A percentile compares a stretch with the other conserved stretches of the same genome.
These are phyloP conservation scores for Halocynthia aurantium DNA, from an alignment of 23 tunicate species.

Conservation along the genomic window DNA sequence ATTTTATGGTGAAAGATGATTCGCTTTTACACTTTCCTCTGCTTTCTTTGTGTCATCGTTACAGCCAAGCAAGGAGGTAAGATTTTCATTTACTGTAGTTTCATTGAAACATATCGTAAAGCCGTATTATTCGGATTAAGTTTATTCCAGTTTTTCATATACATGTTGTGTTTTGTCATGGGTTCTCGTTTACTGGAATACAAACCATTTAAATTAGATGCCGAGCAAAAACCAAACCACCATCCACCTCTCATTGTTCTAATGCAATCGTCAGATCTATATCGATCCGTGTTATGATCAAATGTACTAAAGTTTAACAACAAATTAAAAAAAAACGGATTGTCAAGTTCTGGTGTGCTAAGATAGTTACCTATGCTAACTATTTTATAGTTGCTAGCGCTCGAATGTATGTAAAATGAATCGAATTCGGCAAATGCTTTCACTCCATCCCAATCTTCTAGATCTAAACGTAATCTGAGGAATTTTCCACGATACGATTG, in stretches of 20 bases:
- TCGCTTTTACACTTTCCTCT: too few relatives aligned
- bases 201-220: background rate
- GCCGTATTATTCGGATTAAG: background rate
- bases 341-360: background rate
- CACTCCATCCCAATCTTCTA: conserved; percentile 6
- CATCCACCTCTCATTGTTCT: background rate
- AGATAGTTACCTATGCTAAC: too few relatives aligned
- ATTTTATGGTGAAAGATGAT: too few relatives aligned
- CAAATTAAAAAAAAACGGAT: background rate
- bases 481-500: background rate
- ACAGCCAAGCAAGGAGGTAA: background rate
- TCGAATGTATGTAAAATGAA: background rate
- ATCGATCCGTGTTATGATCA: background rate
- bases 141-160: background rate
- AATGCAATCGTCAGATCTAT: background rate
- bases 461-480: background rate
- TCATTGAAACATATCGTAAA: conserved; percentile 8
- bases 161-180: background rate
- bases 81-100: background rate
- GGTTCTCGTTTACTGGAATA: background rate
- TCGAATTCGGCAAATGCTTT: background rate
- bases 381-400: too few relatives aligned
- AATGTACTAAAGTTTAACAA: background rate
- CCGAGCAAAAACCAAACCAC: background rate
- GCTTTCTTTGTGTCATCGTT: too few relatives aligned